Evolutionary conservation across 2,113 vertebrate species (phyloP).

Genomic region (Clarias magur): DNA sequence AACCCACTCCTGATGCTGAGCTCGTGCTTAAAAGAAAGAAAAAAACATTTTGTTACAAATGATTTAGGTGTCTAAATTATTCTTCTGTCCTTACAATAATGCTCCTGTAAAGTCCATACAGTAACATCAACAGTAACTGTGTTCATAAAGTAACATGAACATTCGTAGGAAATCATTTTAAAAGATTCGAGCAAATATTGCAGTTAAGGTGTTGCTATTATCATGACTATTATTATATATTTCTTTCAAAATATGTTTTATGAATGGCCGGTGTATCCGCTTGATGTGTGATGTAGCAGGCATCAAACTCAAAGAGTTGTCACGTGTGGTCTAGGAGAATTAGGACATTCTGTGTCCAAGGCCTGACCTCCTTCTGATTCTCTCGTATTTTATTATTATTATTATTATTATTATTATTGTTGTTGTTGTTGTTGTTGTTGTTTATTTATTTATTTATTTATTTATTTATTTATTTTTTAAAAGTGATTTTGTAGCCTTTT

Average conservation of each 20-base stretch:
- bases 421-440: background rate
- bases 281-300: background rate
- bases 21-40: background rate
- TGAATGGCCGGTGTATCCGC: background rate
- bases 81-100: background rate
- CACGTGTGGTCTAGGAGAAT: background rate
- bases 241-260: background rate
- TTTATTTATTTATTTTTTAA: background rate
- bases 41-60: background rate
- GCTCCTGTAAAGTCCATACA: too few relatives aligned
- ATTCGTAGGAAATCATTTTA: too few relatives aligned
- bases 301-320: too few relatives aligned
- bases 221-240: background rate
- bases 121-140: too few relatives aligned
- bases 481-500: background rate
- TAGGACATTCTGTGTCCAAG: too few relatives aligned
- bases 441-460: background rate
- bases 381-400: background rate
- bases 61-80: background rate
- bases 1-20: constrained; percentile 1
- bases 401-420: background rate
- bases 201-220: background rate
- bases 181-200: too few relatives aligned
- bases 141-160: too few relatives aligned
- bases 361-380: background rate